phyloP scores from a whole-genome alignment of 1,140 invertebrate species.

The Teleopsis dalmanni region DNA sequence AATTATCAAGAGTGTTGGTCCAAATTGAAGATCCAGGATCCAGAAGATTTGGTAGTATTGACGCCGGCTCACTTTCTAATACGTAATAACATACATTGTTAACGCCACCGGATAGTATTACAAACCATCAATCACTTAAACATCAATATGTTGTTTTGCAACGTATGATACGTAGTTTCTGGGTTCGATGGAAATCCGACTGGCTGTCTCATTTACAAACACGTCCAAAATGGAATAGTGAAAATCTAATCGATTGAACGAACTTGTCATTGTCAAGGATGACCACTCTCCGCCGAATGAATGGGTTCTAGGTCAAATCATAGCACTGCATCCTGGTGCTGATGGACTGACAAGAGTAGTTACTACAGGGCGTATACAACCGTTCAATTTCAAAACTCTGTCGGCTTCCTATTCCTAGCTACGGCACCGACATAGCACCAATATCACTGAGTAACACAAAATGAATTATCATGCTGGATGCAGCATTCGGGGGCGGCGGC shows the following conservation, averaged over 20 bases:
- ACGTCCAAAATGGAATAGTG: constrained; percentile 16
- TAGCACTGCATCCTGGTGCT: background rate
- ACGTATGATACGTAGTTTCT: constrained; percentile 18
- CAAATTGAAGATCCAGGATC: constrained; percentile 26
- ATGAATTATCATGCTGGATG: no score
- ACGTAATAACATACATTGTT: constrained; percentile 11
- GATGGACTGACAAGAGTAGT: background rate
- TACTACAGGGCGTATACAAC: background rate
- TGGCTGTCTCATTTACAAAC: constrained; percentile 18
- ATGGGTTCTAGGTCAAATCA: background rate
- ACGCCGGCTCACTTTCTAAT: constrained; percentile 36
- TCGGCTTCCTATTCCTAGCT: background rate
- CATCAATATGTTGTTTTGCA: background rate
- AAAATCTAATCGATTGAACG: background rate
- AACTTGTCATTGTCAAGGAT: background rate
- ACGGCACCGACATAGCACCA: no score
- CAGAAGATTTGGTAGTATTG: constrained; percentile 25
- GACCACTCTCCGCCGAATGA: background rate
- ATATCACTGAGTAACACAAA: no score
- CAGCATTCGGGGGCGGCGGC: no score
- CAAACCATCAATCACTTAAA: constrained; percentile 26
- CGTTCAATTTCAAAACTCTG: background rate
- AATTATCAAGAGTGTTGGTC: constrained; percentile 19
- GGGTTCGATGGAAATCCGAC: constrained; percentile 22
- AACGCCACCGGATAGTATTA: constrained; percentile 3